Percentiles rank a stretch among this genome's conserved stretches.
These are phyloP conservation scores for Sprattus sprattus DNA, from an alignment of 2,113 vertebrate species.

Conservation along the genomic window DNA sequence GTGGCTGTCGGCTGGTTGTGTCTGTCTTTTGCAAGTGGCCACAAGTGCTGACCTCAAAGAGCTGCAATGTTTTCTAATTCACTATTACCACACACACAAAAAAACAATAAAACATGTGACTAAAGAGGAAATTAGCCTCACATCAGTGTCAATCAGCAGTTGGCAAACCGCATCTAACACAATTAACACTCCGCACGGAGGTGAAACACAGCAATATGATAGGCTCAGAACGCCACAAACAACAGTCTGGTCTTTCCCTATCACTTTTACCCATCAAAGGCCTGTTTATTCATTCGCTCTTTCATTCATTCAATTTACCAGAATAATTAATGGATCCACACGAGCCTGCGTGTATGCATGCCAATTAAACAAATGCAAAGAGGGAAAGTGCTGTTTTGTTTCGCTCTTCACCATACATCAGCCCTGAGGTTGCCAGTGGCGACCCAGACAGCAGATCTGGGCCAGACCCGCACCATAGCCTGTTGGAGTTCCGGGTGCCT, in stretches of 20 bases:
- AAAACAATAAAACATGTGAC: not conserved
- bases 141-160: not conserved
- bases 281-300: not conserved
- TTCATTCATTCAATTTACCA: slow-evolving; percentile 6
- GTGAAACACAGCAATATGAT: not conserved
- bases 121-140: not conserved
- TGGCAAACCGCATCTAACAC: not conserved
- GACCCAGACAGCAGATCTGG: not conserved
- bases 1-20: not conserved
- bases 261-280: not conserved
- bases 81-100: not conserved
- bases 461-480: not conserved
- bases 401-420: slow-evolving; percentile 26
- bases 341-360: not conserved
- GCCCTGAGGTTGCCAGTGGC: slow-evolving; percentile 19
- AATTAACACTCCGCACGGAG: not conserved
- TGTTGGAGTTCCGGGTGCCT: not conserved
- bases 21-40: not conserved
- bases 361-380: not conserved
- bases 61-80: not conserved
- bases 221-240: not conserved
- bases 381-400: slow-evolving; percentile 14
- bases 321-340: not conserved
- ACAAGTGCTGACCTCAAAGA: not conserved
- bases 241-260: not conserved